Evolutionary conservation across 2,888 invertebrate genomes (phyloP), one percentile per base, ranked within the genome.

Genomic region (Phanerotoma sp.): DNA sequence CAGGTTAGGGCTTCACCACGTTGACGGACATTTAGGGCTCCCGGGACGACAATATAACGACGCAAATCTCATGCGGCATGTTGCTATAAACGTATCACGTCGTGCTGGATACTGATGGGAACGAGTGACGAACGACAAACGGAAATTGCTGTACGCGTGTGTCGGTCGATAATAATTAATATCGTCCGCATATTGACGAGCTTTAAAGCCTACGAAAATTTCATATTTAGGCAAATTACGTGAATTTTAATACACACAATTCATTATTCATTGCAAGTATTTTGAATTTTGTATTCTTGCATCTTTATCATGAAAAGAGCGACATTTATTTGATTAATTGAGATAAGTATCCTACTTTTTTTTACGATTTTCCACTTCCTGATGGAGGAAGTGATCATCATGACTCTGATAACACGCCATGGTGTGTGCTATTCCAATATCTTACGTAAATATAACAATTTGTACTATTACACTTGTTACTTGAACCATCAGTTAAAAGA

Each of bases 21-120:
- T 58, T 49, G 55, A 37, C 48, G 59, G 50, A 51, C 56, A 56
- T 62, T 62, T 57, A 65, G 62, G 55, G 60, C 61, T 66, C 67
- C 65, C 66, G 38, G 56, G 62, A 57, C 56, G 47, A 57, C 63
- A 59, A 66, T 66, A 65, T 49, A 49, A 49, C 49, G 49, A 49
- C 40, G 40, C 49, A 49, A 49, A 49, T 49, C 49, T 49, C 49
- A 30, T 49, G 40, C 49, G 49, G 49, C 40, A 11, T 49, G 40
- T 49, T 49, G 40, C 41, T 41, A 53, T 53, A 41, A 53, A 41
- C 47, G 53, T 53, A 53, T 53, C 53, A 47, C 47, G 47, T 47
- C 33, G 53, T 47, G 38, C 30, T 30, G 49, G 40, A 40, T 40
- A 41, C 53, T 44, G 49, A 50, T 38, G 42, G 54, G 15, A 37